Conservation (phyloP, 2,888 invertebrate species). For the Caenorhabditis sp. region DNA sequence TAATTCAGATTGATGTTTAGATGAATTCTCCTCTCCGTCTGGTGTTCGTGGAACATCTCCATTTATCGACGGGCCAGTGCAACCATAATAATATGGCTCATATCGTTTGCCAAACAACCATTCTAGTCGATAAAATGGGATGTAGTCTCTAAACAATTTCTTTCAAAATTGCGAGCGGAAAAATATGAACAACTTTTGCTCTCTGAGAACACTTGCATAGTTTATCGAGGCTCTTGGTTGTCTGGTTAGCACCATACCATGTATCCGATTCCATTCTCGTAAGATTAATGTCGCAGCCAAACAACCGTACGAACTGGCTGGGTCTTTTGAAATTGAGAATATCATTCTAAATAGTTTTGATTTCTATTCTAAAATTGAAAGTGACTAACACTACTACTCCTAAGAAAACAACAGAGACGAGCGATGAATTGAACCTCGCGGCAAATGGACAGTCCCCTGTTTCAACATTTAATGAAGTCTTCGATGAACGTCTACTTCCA, state of each 20-base stretch:
- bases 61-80: conserved; percentile 28
- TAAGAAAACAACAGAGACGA: neutral
- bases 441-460: neutral
- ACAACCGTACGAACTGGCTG: conserved; percentile 6
- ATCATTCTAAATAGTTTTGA: neutral
- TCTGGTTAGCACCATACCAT: conserved; percentile 15
- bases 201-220: conserved; percentile 18
- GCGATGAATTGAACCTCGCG: conserved; percentile 8
- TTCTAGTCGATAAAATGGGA: conserved; percentile 26
- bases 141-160: conserved; percentile 32
- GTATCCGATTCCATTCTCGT: conserved; percentile 31
- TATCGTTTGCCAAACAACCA: conserved; percentile 33
- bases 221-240: conserved; percentile 17
- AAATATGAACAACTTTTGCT: conserved; percentile 15
- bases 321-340: neutral
- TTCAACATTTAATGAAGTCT: neutral
- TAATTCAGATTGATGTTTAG: too few relatives aligned
- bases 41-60: conserved; percentile 24
- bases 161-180: neutral
- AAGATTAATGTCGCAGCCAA: conserved; percentile 5
- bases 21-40: conserved; percentile 3
- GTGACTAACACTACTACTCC: neutral
- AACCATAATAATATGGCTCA: conserved; percentile 29
- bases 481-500: conserved; percentile 2
- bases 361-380: neutral